A percentile compares a stretch with the other conserved stretches of the same genome.
These are phyloP conservation scores for Petrolisthes manimaculis DNA, from an alignment of 2,888 invertebrate genomes.

Conservation along the genomic window DNA sequence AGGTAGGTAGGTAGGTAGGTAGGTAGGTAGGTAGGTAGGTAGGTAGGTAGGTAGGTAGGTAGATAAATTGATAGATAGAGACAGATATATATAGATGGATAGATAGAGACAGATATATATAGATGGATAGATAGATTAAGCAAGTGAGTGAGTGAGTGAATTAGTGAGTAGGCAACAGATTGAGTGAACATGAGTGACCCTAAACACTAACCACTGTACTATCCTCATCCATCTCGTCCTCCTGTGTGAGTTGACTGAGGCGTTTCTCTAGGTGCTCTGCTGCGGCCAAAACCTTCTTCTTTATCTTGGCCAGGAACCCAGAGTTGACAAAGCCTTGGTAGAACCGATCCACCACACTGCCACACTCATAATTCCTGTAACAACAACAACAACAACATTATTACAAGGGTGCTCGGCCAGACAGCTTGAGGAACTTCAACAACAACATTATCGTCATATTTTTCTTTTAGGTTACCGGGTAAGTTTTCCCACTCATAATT, in stretches of 20 bases:
- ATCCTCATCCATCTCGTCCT: conserved; percentile 26
- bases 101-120: too few species aligned
- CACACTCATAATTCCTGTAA: conserved; percentile 73
- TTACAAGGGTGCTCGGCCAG: too few species aligned
- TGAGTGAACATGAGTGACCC: background rate
- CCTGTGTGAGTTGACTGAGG: conserved; percentile 16
- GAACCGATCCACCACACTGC: conserved; percentile 81
- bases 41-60: conserved; percentile 25
- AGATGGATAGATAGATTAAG: too few species aligned
- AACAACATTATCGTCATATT: too few species aligned
- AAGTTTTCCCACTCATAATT: conserved; percentile 73
- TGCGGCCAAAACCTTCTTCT: conserved; percentile 78
- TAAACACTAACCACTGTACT: conserved; percentile 15
- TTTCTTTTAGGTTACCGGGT: too few species aligned
- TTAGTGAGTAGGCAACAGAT: background rate
- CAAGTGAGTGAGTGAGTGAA: background rate
- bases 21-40: conserved; percentile 28
- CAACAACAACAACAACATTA: too few species aligned
- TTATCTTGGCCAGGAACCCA: conserved; percentile 78
- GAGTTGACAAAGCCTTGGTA: conserved; percentile 80
- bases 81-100: too few species aligned
- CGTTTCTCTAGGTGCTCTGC: conserved; percentile 34
- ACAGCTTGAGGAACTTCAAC: too few species aligned
- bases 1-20: conserved; percentile 29
- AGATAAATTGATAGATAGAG: too few species aligned